Conservation (phyloP, 2,113 vertebrate species). For the Megatriorchis doriae region DNA sequence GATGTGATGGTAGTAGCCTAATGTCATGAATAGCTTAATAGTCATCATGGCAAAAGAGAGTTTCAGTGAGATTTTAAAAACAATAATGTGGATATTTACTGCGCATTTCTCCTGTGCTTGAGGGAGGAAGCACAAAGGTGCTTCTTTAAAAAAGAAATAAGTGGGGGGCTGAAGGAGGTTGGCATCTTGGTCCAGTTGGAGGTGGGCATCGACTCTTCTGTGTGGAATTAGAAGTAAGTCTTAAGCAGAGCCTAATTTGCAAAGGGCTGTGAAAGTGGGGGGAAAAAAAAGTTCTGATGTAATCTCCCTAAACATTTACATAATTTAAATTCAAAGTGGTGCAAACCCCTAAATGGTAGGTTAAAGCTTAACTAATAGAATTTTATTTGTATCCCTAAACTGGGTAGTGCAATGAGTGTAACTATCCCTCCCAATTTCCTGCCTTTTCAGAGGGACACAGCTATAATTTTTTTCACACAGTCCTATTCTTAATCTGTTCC, state of each 20-base stretch:
- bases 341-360: not conserved
- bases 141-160: not conserved
- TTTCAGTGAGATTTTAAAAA: not conserved
- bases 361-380: not conserved
- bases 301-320: not conserved
- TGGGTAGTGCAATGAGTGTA: not conserved
- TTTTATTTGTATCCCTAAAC: not conserved
- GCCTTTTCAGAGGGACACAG: not conserved
- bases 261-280: not conserved
- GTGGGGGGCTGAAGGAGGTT: not conserved
- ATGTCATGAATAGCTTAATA: not conserved
- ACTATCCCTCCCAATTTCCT: not conserved
- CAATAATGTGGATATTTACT: not conserved
- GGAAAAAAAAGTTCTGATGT: not conserved
- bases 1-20: rapidly evolving
- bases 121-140: not conserved
- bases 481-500: not conserved
- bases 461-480: not conserved
- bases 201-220: not conserved
- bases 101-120: not conserved
- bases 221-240: not conserved
- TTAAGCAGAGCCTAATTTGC: not conserved
- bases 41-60: not conserved
- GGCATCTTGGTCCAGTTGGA: not conserved
- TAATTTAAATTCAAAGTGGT: not conserved